Evolutionary conservation across 2,113 vertebrate genomes (phyloP), one percentile per base, ranked within the genome.

Genomic region (Cyphomyrus plagiostoma): DNA sequence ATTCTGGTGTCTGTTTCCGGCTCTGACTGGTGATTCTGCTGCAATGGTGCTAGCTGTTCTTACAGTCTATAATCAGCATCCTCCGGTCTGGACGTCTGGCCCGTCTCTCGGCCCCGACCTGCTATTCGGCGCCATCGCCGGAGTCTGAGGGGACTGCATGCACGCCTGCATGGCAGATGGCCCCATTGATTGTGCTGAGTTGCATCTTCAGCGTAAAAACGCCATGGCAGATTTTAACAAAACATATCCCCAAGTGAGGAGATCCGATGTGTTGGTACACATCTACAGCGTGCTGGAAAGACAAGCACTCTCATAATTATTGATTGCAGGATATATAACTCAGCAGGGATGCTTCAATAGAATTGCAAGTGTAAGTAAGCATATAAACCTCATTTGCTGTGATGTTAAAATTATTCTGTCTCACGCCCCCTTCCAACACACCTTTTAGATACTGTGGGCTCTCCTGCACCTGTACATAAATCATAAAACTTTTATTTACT

Each of bases 61-160:
- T 93, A 94, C 93, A 94, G 92, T 95, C 94, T 92, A 91, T 90
- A 94, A 94, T 94, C 93, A 93, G 90, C 94, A 94, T 95, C 94
- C 94, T 95, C 91, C 92, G 94, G 94, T 94, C 94, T 93, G 93
- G 93, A 90, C 92, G 93, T 90, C 91, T 92, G 89, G 88, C 93
- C 88, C 92, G 93, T 94, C 92, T 91, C 90, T 80, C 89, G 66
- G 89, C 88, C 91, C 92, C 90, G 92, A 90, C 91, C 91, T 91
- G 91, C 92, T 94, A 91, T 91, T 91, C 92, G 89, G 92, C 90
- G 90, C 89, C 86, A 26, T 58, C 52, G 90, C 91, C 89, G 88
- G 89, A 82, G 89, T 52, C 88, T 52, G 86, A 84, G 86, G 82
- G 80, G 35, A 19, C 11, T 3, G 56, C 87, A 90, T 90, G 91